A percentile compares a stretch with the other conserved stretches of the same genome.
Evolutionary conservation across 2,888 invertebrate species (phyloP).

Genomic region (Amphipyra berbera): DNA sequence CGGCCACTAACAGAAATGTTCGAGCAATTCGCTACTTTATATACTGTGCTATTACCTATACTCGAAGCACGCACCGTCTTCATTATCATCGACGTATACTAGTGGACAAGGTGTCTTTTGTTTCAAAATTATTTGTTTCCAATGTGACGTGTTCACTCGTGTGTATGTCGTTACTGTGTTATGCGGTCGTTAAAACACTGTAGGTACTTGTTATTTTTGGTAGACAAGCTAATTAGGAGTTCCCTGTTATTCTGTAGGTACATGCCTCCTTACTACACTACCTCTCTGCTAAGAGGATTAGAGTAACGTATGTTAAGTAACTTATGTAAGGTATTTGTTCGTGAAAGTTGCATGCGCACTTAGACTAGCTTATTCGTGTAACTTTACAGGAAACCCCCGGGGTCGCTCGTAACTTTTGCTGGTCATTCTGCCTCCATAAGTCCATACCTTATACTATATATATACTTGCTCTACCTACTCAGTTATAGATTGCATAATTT

Average conservation of each 20-base stretch:
- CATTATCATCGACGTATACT: neutral
- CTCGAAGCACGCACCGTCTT: neutral
- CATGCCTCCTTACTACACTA: no score
- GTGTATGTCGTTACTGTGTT: neutral
- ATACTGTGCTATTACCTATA: neutral
- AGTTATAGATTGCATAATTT: neutral
- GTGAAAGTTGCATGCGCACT: neutral
- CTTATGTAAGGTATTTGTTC: neutral
- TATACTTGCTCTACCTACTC: neutral
- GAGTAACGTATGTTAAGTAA: neutral
- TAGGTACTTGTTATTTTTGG: conserved; percentile 7
- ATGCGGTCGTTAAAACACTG: neutral
- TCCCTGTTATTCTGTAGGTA: neutral
- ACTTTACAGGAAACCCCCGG: conserved; percentile 10
- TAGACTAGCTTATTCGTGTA: conserved; percentile 9
- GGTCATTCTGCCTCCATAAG: neutral
- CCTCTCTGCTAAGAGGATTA: neutral
- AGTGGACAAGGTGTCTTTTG: neutral
- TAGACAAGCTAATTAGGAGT: conserved; percentile 11
- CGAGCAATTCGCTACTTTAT: conserved; percentile 18
- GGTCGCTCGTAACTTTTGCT: neutral
- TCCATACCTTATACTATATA: neutral
- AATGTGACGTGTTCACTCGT: neutral
- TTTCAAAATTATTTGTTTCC: neutral
- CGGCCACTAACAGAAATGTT: conserved; percentile 32